These are phyloP conservation scores for Cromileptes altivelis DNA, from an alignment of 2,113 vertebrate species.

Conservation along the genomic window DNA sequence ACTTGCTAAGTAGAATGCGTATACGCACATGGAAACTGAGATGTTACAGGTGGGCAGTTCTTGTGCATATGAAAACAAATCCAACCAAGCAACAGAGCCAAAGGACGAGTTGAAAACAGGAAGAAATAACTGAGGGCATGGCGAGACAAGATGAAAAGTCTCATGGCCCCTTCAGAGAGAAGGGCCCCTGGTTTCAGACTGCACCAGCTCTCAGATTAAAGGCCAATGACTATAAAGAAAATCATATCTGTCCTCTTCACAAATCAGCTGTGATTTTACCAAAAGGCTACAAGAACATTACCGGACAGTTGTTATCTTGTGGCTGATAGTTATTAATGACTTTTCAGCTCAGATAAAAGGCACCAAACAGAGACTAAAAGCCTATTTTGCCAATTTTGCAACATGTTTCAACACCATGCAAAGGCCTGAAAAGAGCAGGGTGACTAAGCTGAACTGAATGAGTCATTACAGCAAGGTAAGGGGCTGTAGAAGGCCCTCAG, in stretches of 20 bases:
- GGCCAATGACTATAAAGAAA: neutral
- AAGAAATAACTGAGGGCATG: neutral
- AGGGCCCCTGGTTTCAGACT: neutral
- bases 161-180: neutral
- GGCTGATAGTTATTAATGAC: neutral
- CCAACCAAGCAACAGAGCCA: neutral
- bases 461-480: conserved; percentile 61
- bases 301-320: neutral
- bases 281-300: neutral
- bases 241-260: neutral
- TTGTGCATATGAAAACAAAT: neutral
- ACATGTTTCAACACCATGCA: conserved; percentile 29
- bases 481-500: conserved; percentile 45
- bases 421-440: conserved; percentile 19
- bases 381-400: conserved; percentile 16
- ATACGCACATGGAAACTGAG: too few species aligned
- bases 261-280: conserved; percentile 2
- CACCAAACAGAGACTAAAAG: conserved; percentile 2
- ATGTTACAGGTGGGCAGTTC: neutral
- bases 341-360: conserved; percentile 39
- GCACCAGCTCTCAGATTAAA: neutral
- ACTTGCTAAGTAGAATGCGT: too few species aligned
- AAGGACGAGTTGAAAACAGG: neutral
- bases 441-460: conserved; percentile 50
- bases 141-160: neutral